These are phyloP conservation scores for Drosophila rubida DNA, from an alignment of 2,888 invertebrate species.

Conservation along the genomic window DNA sequence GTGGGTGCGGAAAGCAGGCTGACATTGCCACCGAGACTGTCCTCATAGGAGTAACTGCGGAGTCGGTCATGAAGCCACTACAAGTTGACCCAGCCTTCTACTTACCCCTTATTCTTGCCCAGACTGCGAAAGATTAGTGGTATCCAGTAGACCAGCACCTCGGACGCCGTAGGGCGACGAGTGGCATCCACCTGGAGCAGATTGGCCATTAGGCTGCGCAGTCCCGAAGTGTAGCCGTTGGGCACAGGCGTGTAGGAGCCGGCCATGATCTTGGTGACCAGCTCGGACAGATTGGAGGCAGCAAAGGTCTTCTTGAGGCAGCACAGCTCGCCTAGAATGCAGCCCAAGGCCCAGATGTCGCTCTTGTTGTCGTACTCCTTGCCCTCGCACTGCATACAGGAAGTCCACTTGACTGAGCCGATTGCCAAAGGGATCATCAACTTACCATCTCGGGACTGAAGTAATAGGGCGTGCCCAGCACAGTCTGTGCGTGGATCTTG, in stretches of 20 bases:
- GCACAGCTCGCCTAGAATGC: constrained; percentile 91
- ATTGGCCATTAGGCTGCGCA: constrained; percentile 87
- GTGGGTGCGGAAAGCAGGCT: constrained; percentile 47
- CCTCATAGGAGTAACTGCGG: constrained; percentile 81
- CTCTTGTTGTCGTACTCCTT: constrained; percentile 91
- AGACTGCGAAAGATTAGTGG: constrained; percentile 85
- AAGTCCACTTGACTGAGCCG: neutral
- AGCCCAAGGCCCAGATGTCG: constrained; percentile 92
- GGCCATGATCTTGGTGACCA: constrained; percentile 90
- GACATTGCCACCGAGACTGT: constrained; percentile 64
- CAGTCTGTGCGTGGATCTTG: constrained; percentile 88
- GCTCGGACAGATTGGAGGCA: constrained; percentile 89
- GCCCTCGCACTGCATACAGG: constrained; percentile 88
- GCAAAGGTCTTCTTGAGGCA: constrained; percentile 90
- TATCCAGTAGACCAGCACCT: constrained; percentile 86
- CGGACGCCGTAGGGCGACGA: constrained; percentile 87
- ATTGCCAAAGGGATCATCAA: neutral
- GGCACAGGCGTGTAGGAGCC: constrained; percentile 89
- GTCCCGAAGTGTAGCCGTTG: constrained; percentile 87
- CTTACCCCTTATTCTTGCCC: constrained; percentile 83
- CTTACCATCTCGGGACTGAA: constrained; percentile 90
- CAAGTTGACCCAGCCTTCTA: too few relatives aligned
- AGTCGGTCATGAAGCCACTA: neutral
- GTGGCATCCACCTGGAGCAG: constrained; percentile 88
- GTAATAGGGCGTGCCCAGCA: constrained; percentile 90